phyloP scores from a whole-genome alignment of 2,113 vertebrate species.

The Hymenochirus boettgeri region DNA sequence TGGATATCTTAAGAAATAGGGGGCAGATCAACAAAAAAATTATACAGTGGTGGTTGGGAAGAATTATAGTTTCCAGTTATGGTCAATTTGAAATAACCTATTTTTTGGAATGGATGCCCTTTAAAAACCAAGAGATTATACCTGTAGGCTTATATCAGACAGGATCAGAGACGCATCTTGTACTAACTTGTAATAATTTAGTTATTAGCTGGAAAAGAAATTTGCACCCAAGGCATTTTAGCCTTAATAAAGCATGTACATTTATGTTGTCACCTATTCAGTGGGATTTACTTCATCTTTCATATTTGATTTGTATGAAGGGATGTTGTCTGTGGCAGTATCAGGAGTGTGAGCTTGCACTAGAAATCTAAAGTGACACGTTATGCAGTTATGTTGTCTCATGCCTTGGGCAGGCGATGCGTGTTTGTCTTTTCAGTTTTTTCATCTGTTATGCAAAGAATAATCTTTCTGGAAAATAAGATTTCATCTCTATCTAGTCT shows the following conservation, averaged over 20 bases:
- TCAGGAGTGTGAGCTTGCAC: conserved; percentile 51
- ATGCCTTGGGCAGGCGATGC: conserved; percentile 45
- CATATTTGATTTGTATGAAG: conserved; percentile 58
- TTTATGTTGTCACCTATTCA: conserved; percentile 56
- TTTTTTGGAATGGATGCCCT: no score
- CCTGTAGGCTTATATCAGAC: background rate
- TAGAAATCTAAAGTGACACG: conserved; percentile 58
- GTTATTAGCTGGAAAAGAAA: conserved; percentile 43
- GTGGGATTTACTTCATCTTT: conserved; percentile 50
- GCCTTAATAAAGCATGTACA: conserved; percentile 48
- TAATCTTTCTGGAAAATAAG: conserved; percentile 33
- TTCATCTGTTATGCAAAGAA: conserved; percentile 37
- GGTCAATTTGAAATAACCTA: no score
- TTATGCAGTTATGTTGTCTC: conserved; percentile 51
- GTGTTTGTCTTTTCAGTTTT: conserved; percentile 48
- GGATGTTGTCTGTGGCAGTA: conserved; percentile 52
- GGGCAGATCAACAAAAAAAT: no score
- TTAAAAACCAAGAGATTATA: no score
- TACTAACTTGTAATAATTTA: conserved; percentile 23
- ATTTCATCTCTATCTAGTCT: background rate
- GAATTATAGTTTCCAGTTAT: no score
- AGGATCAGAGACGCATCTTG: conserved; percentile 40
- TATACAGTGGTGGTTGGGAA: no score
- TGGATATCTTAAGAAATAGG: no score
- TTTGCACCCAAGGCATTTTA: conserved; percentile 37